Evolutionary conservation across 1,140 invertebrate species (phyloP), one percentile per base, ranked within the genome.

Genomic region (Pogonus chalceus): DNA sequence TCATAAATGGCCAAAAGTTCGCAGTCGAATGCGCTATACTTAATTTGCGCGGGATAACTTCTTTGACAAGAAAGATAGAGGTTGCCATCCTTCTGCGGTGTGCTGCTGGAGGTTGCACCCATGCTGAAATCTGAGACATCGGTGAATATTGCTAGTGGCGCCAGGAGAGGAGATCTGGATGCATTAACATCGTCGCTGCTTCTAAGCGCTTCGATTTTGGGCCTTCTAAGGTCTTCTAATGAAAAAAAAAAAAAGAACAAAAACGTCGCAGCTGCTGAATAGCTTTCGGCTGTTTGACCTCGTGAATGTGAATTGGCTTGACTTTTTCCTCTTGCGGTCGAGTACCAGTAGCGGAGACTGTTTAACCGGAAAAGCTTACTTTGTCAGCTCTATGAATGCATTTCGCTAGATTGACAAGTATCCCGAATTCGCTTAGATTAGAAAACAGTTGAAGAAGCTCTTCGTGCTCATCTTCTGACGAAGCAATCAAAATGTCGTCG

Each of bases 401-500:
- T 59, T 71, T 65, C 53, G 23, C 20, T 7, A 39, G 7, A 37
- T 65, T 63, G 18, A 65, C 57, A 7, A 57, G 37, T 12, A 65
- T 10, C 9, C 62, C 62, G 49, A 56, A 57, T 22, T 62, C 23
- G 26, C 26, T 23, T 12, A 66, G 48, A 21, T 59, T 31, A 9
- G 47, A 14, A 35, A 65, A 65, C 2, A 67, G 23, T 16, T 35
- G 23, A 10, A 66, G 55, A 47, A 70, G 65, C 21, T 56, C 3
- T 0, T 51, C 12, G 54, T 72, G 67, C 49, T 69, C 59, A 31
- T 64, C 55, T 23, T 54, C 48, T 37, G 54, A 54, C 1, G 65
- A 70, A 49, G 63, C 72, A 2, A 79, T 58, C 2, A 78, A 61
- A 21, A 81, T 66, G 55, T 80, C 78, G 58, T 79, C 78, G 0